Evolutionary conservation across 2,113 vertebrate species (phyloP).

Genomic region (Syrrhaptes paradoxus): DNA sequence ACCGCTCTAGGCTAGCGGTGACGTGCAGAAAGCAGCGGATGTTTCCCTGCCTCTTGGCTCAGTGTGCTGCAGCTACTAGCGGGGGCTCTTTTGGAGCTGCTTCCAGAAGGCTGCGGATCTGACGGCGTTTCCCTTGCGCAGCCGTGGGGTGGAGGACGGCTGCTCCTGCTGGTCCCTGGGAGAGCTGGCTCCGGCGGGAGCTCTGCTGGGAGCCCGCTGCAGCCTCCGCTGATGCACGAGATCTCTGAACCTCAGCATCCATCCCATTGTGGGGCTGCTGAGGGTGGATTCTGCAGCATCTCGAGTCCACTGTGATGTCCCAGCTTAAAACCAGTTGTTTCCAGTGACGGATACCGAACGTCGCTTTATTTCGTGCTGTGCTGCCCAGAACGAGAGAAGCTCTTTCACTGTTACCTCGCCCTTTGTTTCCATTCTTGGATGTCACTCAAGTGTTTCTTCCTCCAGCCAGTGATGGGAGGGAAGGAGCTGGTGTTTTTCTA

Average conservation of each 20-base stretch:
- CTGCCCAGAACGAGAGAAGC: neutral
- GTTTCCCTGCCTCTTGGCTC: neutral
- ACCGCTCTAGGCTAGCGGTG: neutral
- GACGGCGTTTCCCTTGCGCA: accelerated
- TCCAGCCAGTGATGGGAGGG: neutral
- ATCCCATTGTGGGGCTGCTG: neutral
- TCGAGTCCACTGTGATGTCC: neutral
- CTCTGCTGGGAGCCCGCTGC: neutral
- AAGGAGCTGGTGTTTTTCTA: neutral
- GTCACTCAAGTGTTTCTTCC: neutral
- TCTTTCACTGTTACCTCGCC: neutral
- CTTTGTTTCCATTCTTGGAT: neutral
- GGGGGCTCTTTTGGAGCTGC: neutral
- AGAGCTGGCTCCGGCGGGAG: neutral
- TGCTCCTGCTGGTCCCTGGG: neutral
- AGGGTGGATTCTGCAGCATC: neutral
- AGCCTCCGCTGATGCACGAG: neutral
- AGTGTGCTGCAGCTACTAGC: accelerated
- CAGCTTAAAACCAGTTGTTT: neutral
- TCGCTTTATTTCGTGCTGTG: neutral
- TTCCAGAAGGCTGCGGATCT: neutral
- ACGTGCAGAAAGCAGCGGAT: neutral
- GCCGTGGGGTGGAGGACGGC: neutral
- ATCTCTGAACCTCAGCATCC: neutral
- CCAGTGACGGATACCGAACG: too few relatives aligned